phyloP scores from a whole-genome alignment of 2,797 vertebrate species.

The Pangasius krempfi region DNA sequence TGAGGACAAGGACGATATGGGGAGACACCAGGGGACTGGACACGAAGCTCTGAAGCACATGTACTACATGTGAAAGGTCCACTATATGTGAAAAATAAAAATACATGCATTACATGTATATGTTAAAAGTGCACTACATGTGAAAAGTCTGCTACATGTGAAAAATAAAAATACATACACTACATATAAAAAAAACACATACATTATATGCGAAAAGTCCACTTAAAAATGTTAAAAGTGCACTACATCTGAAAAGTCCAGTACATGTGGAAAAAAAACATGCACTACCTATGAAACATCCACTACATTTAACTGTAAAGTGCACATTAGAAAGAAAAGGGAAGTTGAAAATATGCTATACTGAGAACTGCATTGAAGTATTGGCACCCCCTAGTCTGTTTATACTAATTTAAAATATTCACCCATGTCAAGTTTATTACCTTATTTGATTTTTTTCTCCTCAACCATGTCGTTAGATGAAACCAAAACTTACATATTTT shows the following conservation, averaged over 20 bases:
- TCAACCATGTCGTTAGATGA: no score
- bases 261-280: no score
- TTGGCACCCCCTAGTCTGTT: background rate
- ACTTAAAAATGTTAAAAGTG: no score
- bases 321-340: background rate
- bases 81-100: no score
- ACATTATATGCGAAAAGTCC: no score
- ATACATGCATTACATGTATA: no score
- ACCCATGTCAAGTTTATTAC: background rate
- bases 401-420: background rate
- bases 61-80: background rate
- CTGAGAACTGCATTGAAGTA: background rate
- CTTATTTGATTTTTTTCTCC: no score
- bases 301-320: background rate
- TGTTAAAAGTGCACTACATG: background rate
- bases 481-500: background rate
- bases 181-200: background rate
- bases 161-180: background rate
- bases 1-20: slow-evolving; percentile 54
- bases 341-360: background rate
- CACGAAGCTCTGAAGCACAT: slow-evolving; percentile 26
- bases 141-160: background rate
- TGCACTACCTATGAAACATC: background rate
- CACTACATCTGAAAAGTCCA: no score
- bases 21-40: slow-evolving; percentile 55